These are phyloP conservation scores for Diogma glabrata DNA, from an alignment of 2,888 invertebrate genomes.

Conservation along the genomic window DNA sequence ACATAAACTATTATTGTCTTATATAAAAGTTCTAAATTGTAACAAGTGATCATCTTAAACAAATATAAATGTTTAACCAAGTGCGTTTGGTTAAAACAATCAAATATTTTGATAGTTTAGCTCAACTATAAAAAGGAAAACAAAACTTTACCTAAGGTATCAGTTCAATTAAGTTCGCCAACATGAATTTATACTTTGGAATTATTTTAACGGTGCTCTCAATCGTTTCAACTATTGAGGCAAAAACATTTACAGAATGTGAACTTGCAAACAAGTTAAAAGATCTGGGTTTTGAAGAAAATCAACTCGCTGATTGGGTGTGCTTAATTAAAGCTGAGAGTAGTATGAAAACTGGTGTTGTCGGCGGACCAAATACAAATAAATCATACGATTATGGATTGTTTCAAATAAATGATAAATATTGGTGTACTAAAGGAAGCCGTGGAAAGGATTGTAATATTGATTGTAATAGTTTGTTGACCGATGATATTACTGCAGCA, in stretches of 20 bases:
- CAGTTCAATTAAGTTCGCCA: too few relatives aligned
- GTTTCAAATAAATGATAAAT: conserved; percentile 4
- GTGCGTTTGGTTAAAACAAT: too few relatives aligned
- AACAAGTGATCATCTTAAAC: too few relatives aligned
- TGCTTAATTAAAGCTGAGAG: conserved; percentile 38
- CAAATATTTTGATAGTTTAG: too few relatives aligned
- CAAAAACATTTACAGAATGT: conserved; percentile 1
- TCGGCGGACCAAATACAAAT: conserved; percentile 32
- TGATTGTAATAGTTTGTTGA: conserved; percentile 6
- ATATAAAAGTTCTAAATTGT: too few relatives aligned
- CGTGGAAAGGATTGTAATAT: conserved; percentile 7
- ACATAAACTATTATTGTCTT: too few relatives aligned
- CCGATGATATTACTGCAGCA: conserved; percentile 21
- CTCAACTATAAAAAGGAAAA: too few relatives aligned
- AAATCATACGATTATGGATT: conserved; percentile 24
- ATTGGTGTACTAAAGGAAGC: conserved; percentile 1
- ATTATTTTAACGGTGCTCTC: too few relatives aligned
- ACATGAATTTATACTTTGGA: too few relatives aligned
- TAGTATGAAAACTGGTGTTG: conserved; percentile 28
- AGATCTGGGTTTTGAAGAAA: not conserved
- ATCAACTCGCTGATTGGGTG: conserved; percentile 25
- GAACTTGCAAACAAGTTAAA: not conserved
- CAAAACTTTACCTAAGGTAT: too few relatives aligned
- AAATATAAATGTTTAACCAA: too few relatives aligned
- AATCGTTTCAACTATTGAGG: not conserved